Conservation (phyloP, 2,113 vertebrate species). For the Sialia sialis region DNA sequence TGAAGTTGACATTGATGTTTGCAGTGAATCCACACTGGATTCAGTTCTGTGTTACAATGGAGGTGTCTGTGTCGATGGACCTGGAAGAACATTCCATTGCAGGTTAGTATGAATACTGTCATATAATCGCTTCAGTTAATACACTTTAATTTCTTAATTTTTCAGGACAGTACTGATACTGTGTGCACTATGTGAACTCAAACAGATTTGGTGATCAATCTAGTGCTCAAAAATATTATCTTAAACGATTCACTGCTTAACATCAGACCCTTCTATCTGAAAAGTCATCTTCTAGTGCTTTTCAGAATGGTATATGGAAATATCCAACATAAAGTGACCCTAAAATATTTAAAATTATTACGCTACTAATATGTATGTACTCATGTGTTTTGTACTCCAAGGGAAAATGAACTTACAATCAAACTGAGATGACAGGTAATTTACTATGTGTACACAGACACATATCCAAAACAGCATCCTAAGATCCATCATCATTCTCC, state of each 20-base stretch:
- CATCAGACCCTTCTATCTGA: background rate
- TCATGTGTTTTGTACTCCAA: background rate
- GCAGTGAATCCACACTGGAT: background rate
- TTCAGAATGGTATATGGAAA: background rate
- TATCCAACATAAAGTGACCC: background rate
- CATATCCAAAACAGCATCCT: background rate
- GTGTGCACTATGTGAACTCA: background rate
- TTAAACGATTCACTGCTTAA: background rate
- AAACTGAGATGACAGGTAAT: background rate
- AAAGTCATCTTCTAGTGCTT: background rate
- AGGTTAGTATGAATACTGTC: constrained; percentile 53
- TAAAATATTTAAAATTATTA: background rate
- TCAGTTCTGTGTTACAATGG: constrained; percentile 23
- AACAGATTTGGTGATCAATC: background rate
- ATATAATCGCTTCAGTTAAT: background rate
- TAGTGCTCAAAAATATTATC: background rate
- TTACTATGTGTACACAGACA: background rate
- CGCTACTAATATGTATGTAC: background rate
- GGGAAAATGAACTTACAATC: background rate
- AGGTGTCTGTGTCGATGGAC: constrained; percentile 35
- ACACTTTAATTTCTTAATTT: background rate
- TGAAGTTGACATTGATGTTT: constrained; percentile 69
- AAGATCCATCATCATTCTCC: background rate
- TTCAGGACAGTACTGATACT: background rate
- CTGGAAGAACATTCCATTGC: constrained; percentile 41